These are phyloP conservation scores for Balaeniceps rex DNA, from an alignment of 2,113 vertebrate genomes.

Conservation along the genomic window DNA sequence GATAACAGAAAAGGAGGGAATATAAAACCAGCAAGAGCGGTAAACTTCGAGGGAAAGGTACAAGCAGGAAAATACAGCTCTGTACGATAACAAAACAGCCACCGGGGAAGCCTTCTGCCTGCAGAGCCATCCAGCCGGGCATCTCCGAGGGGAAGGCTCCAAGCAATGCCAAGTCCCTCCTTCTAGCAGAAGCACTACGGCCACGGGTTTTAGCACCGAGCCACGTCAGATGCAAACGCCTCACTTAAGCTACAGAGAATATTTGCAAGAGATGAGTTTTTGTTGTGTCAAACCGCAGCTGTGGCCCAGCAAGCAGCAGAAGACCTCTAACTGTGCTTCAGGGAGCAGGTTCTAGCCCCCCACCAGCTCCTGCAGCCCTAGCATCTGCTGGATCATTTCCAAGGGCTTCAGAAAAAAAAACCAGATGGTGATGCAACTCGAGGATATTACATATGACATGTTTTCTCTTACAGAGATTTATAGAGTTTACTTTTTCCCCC, in stretches of 20 bases:
- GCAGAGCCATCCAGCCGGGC: neutral
- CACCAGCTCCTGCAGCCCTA: neutral
- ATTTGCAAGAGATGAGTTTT: neutral
- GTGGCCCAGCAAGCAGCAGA: conserved; percentile 17
- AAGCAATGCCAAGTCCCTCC: neutral
- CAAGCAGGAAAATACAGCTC: neutral
- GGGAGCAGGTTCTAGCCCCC: conserved; percentile 36
- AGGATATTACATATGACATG: conserved; percentile 42
- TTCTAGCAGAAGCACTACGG: neutral
- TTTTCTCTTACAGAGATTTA: conserved; percentile 39
- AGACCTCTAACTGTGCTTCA: neutral
- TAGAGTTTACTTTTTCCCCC: neutral
- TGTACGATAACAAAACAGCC: neutral
- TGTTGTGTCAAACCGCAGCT: neutral
- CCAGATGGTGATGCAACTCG: conserved; percentile 47
- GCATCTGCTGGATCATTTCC: conserved; percentile 33
- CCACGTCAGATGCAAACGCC: neutral
- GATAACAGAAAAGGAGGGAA: neutral
- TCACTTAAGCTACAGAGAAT: neutral
- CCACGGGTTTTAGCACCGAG: neutral
- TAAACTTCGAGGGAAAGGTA: neutral
- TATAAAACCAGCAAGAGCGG: neutral
- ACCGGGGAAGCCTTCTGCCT: neutral
- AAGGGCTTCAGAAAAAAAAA: neutral
- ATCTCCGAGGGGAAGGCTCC: neutral